Conservation (phyloP, 1,140 invertebrate genomes). For the Ephestia elutella region DNA sequence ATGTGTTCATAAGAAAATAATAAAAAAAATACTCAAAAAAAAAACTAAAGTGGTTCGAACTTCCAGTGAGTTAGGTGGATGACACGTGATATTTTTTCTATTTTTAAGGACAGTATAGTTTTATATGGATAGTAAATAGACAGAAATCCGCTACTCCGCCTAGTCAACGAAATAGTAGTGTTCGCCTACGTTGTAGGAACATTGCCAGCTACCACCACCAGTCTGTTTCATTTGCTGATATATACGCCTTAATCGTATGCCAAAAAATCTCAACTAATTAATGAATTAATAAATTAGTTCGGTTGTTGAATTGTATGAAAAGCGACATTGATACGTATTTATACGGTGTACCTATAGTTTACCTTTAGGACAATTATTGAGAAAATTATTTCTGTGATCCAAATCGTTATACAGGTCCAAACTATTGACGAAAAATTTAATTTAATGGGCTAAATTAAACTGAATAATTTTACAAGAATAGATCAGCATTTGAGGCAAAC, state of each 20-base stretch:
- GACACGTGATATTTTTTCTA: slow-evolving; percentile 63
- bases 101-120: slow-evolving; percentile 38
- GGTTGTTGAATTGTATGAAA: too few species aligned
- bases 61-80: slow-evolving; percentile 56
- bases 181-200: slow-evolving; percentile 8
- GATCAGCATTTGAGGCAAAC: too few species aligned
- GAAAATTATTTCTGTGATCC: too few species aligned
- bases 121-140: slow-evolving; percentile 24
- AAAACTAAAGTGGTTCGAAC: slow-evolving; percentile 26
- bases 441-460: too few species aligned
- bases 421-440: too few species aligned
- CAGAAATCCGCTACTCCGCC: slow-evolving; percentile 52
- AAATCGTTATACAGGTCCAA: too few species aligned
- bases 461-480: too few species aligned
- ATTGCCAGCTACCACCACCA: background rate
- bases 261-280: too few species aligned
- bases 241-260: background rate
- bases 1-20: slow-evolving; percentile 38
- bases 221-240: background rate
- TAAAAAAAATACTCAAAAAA: slow-evolving; percentile 56
- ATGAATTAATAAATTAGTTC: too few species aligned
- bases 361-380: too few species aligned
- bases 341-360: too few species aligned
- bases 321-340: too few species aligned
- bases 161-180: slow-evolving; percentile 61